Conservation (phyloP, 2,888 invertebrate species). For the Byasa hedistus region DNA sequence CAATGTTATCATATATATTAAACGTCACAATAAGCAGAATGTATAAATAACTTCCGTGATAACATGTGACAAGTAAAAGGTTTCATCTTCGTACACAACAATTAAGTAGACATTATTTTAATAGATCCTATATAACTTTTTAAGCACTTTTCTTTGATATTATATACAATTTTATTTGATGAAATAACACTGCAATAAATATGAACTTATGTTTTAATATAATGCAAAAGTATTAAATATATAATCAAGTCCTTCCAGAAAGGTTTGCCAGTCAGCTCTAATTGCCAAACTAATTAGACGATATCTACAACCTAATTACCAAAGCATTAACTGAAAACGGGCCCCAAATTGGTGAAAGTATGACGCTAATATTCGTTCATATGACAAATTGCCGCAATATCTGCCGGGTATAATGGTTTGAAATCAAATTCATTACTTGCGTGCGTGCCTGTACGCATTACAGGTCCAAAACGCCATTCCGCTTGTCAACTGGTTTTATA, state of each 20-base stretch:
- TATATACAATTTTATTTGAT: no score
- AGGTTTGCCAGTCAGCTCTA: not conserved
- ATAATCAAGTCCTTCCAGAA: not conserved
- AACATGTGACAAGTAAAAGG: no score
- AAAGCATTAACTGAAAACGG: conserved; percentile 61
- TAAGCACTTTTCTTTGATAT: no score
- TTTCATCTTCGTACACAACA: no score
- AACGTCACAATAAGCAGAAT: not conserved
- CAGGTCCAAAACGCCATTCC: conserved; percentile 34
- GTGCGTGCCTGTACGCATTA: conserved; percentile 51
- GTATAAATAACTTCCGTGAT: no score
- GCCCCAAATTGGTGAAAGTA: conserved; percentile 72
- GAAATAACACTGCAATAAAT: no score
- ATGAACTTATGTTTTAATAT: no score
- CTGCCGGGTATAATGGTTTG: conserved; percentile 54
- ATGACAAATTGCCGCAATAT: conserved; percentile 69
- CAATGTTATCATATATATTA: not conserved
- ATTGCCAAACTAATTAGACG: not conserved
- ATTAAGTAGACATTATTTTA: no score
- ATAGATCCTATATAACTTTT: no score
- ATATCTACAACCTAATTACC: conserved; percentile 37
- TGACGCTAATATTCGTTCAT: conserved; percentile 69
- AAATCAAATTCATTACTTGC: conserved; percentile 54
- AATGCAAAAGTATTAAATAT: not conserved
- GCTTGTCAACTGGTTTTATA: conserved; percentile 37